Conservation (phyloP, 2,797 vertebrate species). For the Rhinatrema bivittatum region DNA sequence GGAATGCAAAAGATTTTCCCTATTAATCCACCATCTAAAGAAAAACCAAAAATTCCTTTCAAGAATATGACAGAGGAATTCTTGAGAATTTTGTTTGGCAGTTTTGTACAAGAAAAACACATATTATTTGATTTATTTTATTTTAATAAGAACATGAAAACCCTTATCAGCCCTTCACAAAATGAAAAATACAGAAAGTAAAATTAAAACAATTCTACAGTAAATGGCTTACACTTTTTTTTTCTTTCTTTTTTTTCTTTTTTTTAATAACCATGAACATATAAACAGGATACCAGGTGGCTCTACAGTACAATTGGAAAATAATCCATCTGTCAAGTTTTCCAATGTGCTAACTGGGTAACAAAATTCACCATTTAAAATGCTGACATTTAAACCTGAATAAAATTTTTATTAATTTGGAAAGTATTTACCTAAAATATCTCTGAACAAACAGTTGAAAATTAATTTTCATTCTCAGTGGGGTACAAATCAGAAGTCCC, state of each 20-base stretch:
- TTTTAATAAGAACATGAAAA: slow-evolving; percentile 55
- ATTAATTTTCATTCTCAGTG: slow-evolving; percentile 43
- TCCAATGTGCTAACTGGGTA: slow-evolving; percentile 50
- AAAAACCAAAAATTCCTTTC: no score
- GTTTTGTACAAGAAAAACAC: no score
- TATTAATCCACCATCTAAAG: no score
- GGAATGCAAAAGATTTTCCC: no score
- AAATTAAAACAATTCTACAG: slow-evolving; percentile 61
- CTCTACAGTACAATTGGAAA: slow-evolving; percentile 64
- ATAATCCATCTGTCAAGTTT: slow-evolving; percentile 35
- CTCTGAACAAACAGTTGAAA: slow-evolving; percentile 58
- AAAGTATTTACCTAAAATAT: slow-evolving; percentile 60
- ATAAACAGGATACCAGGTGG: slow-evolving; percentile 72
- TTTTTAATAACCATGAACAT: slow-evolving; percentile 63
- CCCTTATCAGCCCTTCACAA: slow-evolving; percentile 51
- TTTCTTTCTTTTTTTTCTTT: no score
- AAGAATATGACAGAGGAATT: no score
- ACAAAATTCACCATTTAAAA: slow-evolving; percentile 56
- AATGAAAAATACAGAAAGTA: slow-evolving; percentile 55
- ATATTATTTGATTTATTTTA: slow-evolving; percentile 33
- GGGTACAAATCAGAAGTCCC: slow-evolving; percentile 44
- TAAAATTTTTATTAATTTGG: slow-evolving; percentile 59
- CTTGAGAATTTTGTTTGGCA: no score
- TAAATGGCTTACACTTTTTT: slow-evolving; percentile 74
- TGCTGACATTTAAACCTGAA: slow-evolving; percentile 52